Percentiles rank a stretch among this genome's conserved stretches.
These are phyloP conservation scores for Masnerella sp. DNA, from an alignment of 2,888 invertebrate genomes.

Conservation along the genomic window DNA sequence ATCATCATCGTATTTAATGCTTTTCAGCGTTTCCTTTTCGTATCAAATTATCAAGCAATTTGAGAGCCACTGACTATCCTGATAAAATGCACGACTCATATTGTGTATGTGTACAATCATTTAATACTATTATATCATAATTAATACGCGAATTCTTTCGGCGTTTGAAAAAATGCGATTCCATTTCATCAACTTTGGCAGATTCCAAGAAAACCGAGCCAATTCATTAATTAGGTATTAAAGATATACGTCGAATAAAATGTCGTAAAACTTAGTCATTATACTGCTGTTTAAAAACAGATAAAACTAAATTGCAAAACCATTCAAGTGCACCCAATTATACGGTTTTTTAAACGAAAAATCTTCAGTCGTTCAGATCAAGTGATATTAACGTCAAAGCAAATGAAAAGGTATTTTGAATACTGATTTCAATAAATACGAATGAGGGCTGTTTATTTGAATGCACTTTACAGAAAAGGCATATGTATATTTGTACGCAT, in stretches of 20 bases:
- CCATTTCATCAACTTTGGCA: not conserved
- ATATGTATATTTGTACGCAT: no score
- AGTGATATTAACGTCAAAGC: no score
- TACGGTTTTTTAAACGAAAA: no score
- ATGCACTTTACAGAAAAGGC: no score
- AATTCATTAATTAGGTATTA: not conserved
- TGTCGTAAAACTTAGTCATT: no score
- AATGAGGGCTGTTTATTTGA: no score
- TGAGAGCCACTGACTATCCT: slow-evolving; percentile 63
- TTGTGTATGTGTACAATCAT: slow-evolving; percentile 34
- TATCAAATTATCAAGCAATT: slow-evolving; percentile 61
- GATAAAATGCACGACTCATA: slow-evolving; percentile 58
- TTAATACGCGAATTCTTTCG: not conserved
- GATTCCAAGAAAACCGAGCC: not conserved
- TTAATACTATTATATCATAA: slow-evolving; percentile 33
- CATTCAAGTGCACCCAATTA: not conserved
- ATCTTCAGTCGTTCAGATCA: no score
- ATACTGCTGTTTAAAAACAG: no score
- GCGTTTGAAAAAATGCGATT: not conserved
- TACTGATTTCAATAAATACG: no score
- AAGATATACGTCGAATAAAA: not conserved
- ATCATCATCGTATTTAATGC: slow-evolving; percentile 43
- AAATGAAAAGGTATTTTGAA: no score
- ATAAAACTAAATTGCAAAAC: not conserved
- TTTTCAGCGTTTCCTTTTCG: slow-evolving; percentile 54